Percentiles rank a stretch among this genome's conserved stretches.
phyloP scores from a whole-genome alignment of 2,797 vertebrate genomes.

The Iguana delicatissima region DNA sequence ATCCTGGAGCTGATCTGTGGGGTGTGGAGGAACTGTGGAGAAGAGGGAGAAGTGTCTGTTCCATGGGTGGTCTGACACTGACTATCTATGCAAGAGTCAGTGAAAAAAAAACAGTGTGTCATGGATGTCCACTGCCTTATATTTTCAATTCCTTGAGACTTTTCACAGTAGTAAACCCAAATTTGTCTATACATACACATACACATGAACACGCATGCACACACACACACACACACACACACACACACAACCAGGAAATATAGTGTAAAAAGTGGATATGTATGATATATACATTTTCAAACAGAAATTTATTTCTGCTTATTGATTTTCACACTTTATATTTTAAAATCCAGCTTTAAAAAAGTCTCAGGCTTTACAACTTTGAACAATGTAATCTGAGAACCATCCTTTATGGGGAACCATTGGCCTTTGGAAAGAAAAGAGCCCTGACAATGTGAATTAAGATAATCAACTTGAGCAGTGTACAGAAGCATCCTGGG shows the following conservation, averaged over 20 bases:
- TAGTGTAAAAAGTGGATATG: background rate
- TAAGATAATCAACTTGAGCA: background rate
- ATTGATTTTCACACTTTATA: background rate
- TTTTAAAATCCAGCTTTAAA: slow-evolving; percentile 13
- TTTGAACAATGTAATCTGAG: background rate
- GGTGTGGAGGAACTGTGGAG: background rate
- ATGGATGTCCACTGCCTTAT: background rate
- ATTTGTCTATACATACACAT: background rate
- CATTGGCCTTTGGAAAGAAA: background rate
- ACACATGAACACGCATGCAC: too few relatives aligned
- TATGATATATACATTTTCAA: background rate
- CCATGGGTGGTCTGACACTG: background rate
- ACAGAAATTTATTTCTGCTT: background rate
- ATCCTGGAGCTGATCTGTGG: background rate
- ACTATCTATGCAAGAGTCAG: background rate
- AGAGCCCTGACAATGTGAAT: background rate
- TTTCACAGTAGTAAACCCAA: background rate
- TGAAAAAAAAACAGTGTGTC: background rate
- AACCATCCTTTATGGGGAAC: background rate
- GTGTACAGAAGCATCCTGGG: background rate
- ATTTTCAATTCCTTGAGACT: background rate
- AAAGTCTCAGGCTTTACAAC: background rate
- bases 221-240: too few relatives aligned
- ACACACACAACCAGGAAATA: background rate
- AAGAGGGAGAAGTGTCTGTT: background rate